These are phyloP conservation scores for Squalus acanthias DNA, from an alignment of 2,797 vertebrate genomes.

Conservation along the genomic window DNA sequence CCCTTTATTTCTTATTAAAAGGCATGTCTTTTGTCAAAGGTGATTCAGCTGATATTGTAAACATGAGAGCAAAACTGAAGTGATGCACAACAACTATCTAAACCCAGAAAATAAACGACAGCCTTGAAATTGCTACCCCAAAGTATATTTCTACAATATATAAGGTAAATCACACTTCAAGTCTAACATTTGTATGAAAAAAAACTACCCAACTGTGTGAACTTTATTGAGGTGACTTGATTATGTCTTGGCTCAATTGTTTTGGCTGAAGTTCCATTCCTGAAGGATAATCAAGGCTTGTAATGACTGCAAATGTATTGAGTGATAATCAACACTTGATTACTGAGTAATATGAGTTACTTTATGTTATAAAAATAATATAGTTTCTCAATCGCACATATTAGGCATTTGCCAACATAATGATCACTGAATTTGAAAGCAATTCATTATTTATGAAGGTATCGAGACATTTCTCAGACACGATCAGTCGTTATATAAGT, in stretches of 20 bases:
- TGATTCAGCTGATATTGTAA: neutral
- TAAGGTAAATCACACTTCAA: neutral
- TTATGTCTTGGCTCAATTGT: neutral
- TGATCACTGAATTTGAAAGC: neutral
- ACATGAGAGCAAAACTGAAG: neutral
- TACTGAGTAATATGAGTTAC: slow-evolving; percentile 20
- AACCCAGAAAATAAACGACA: neutral
- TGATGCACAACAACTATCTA: neutral
- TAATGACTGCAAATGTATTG: slow-evolving; percentile 16
- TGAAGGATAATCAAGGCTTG: slow-evolving; percentile 12
- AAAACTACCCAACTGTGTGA: neutral
- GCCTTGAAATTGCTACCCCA: neutral
- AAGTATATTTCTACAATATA: neutral
- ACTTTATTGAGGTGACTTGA: neutral
- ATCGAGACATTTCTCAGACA: neutral
- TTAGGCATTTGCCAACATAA: slow-evolving; percentile 6
- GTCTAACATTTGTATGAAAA: neutral
- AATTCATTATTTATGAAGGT: neutral
- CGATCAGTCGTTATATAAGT: neutral
- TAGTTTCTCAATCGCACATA: neutral
- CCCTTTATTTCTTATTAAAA: neutral
- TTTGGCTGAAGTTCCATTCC: neutral
- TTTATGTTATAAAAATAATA: slow-evolving; percentile 21
- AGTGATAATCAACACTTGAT: slow-evolving; percentile 26
- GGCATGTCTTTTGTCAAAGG: neutral